Evolutionary conservation across 1,140 invertebrate species (phyloP), one percentile per base, ranked within the genome.

Genomic region (Hermatobates lingyangjiaoensis): DNA sequence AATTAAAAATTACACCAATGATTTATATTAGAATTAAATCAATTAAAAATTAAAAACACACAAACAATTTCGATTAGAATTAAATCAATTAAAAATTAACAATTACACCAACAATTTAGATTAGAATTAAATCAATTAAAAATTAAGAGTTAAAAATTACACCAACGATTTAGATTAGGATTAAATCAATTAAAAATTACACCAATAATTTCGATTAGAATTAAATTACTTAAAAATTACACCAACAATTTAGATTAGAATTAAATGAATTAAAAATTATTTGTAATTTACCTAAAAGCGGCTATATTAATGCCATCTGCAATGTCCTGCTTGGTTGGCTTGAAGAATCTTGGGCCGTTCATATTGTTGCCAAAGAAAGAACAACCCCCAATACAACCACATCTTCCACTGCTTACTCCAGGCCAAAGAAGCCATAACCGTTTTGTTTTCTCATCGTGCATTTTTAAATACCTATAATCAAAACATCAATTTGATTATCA

Each of bases 381-480:
- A 63, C 89, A 96, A 0, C 91, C 91, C 2, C 94, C 94, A 39
- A 87, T 81, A 68, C 95, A 98, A 0, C 91, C 93, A 66, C 95
- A 98, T 57, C 82, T 84, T n/a, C 74, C 73, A 5, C 71, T 67
- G 55, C 74, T 69, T 59, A 83, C 78, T 55, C 70, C 72, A 1
- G 80, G 76, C 92, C 93, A 98, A 1, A 98, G 66, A 63, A 98
- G 97, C 87, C 90, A 94, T 7, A 98, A 68, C 53, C 89, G 74
- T 64, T 88, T 91, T 0, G 80, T 82, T 54, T 79, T 76, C 28
- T 80, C 77, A 67, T 98, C 95, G 61, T 98, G 92, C 12, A 79
- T 72, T 61, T 80, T 82, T 15, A 98, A 66, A 68, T 90, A 95
- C 53, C 74, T 77, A n/a, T n/a, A n/a, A n/a, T n/a, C n/a, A n/a